Evolutionary conservation across 2,113 vertebrate genomes (phyloP), one percentile per base, ranked within the genome.

Genomic region (Mugil cephalus): DNA sequence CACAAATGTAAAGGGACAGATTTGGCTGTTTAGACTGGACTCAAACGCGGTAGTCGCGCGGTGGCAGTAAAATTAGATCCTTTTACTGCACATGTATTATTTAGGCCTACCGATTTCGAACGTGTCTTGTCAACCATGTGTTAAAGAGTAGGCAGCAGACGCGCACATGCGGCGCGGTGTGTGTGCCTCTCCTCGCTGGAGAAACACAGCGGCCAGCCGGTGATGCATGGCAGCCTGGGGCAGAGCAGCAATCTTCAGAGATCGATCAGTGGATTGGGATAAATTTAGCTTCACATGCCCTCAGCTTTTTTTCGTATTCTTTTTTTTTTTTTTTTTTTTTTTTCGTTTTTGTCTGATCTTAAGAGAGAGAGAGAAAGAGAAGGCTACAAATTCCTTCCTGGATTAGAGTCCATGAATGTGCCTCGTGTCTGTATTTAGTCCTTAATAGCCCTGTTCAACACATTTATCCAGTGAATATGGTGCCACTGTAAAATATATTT

Each of bases 81-180:
- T 90, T 89, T 87, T 84, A 89, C 86, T 79, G 77, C 59, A 68
- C 87, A 90, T 93, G 68, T 80, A 91, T 94, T 89, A 90, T 92
- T 92, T 86, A 91, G 80, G 81, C 83, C 69, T 35, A 76, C 73
- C 78, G 72, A 74, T 80, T 87, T 78, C 59, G 69, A 73, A 80
- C 82, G 81, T 79, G 74, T 82, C 82, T 76, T 88, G 86, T 89
- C 90, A 88, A 74, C 72, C 88, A 86, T 89, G 88, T 84, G 90
- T 89, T 88, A 81, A 76, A 77, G 80, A 72, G 78, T 11, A 39
- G 60, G 79, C 77, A 48, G 70, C 60, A 39, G 78, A 48, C 21
- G 61, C 74, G 45, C 82, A 76, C 80, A 84, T 36, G 88, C 82
- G 70, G 82, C 19, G 75, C 59, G 17, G 51, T 39, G 74, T 45